These are phyloP conservation scores for Montipora sp. DNA, from an alignment of 64 coral and sea anemone species.

Conservation along the genomic window DNA sequence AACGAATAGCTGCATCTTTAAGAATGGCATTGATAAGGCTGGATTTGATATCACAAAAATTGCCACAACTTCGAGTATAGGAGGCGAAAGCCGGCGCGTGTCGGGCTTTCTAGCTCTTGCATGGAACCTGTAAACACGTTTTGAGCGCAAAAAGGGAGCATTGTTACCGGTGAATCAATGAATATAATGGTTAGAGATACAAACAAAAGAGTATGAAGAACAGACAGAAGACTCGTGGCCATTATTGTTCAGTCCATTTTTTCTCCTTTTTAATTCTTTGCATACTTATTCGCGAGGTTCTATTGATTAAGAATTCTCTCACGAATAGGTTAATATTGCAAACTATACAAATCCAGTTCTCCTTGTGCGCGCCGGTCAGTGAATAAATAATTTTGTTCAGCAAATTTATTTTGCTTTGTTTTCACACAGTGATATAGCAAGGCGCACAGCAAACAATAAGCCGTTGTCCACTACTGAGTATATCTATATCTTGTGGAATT, in stretches of 20 bases:
- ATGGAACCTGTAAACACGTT: constrained; percentile 50
- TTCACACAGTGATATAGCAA: background rate
- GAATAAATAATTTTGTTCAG: background rate
- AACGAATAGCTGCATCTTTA: constrained; percentile 4
- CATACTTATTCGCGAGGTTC: no score
- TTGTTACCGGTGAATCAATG: constrained; percentile 22
- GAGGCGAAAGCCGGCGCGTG: background rate
- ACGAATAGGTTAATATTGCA: background rate
- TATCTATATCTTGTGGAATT: background rate
- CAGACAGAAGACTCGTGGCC: background rate
- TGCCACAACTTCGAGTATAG: background rate
- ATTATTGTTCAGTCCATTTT: background rate
- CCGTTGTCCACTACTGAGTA: no score
- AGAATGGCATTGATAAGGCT: background rate
- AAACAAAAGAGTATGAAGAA: constrained; percentile 24
- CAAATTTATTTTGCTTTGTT: background rate
- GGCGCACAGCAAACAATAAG: background rate
- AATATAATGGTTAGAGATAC: constrained; percentile 3
- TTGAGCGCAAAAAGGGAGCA: constrained; percentile 10
- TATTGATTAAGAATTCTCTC: background rate
- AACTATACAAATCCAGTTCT: background rate
- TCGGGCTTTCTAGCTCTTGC: background rate
- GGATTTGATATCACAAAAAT: background rate
- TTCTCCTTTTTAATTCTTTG: no score
- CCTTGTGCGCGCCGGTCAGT: background rate